Evolutionary conservation across 1,140 invertebrate species (phyloP).

Genomic region (Drosophila ambigua): DNA sequence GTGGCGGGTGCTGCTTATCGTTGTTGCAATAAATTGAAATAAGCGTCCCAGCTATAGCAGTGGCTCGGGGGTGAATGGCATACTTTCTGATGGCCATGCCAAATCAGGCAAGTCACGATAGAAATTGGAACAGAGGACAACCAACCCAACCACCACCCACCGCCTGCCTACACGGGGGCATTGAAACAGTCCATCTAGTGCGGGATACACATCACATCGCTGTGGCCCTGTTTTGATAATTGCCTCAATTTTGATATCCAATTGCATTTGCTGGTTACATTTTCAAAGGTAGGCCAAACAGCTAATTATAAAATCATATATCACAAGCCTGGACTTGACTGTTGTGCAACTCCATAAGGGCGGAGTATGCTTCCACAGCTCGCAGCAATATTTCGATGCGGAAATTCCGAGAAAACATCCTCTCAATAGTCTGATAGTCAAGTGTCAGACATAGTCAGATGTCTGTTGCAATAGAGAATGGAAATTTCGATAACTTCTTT

Average conservation of each 20-base stretch:
- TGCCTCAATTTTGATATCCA: too few species aligned
- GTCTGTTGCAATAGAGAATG: conserved; percentile 27
- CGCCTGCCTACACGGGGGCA: conserved; percentile 5
- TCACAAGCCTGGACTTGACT: too few species aligned
- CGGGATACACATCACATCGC: too few species aligned
- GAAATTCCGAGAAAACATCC: too few species aligned
- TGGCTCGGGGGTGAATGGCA: conserved; percentile 38
- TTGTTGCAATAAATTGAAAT: conserved; percentile 77
- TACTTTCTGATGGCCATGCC: conserved; percentile 38
- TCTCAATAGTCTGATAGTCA: neutral
- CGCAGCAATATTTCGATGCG: too few species aligned
- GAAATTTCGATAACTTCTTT: conserved; percentile 37
- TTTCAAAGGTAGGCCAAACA: too few species aligned
- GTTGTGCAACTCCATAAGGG: too few species aligned
- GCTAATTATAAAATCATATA: too few species aligned
- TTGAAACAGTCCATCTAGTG: neutral
- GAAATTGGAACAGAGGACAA: conserved; percentile 5
- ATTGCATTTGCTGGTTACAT: too few species aligned
- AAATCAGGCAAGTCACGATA: conserved; percentile 30
- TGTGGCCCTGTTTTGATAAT: too few species aligned
- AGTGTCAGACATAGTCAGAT: conserved; percentile 32
- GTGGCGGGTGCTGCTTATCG: conserved; percentile 45
- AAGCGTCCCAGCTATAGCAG: conserved; percentile 45
- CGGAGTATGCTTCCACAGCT: neutral
- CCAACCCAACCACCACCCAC: conserved; percentile 11